Conservation (phyloP, 2,797 vertebrate genomes). For the Falco biarmicus region DNA sequence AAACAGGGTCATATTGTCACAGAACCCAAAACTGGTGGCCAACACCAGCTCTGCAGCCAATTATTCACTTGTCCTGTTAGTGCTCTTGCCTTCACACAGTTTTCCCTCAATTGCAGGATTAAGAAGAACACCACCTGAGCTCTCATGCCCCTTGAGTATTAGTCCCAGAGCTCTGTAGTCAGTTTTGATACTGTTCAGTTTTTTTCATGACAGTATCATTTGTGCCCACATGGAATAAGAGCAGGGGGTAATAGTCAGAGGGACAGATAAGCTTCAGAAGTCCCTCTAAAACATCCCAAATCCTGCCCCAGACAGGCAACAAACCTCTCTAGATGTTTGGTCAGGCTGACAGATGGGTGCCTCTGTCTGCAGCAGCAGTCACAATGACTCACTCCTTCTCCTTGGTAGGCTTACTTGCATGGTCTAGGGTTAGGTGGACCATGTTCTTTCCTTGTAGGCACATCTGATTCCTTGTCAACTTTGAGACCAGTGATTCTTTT, state of each 20-base stretch:
- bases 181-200: background rate
- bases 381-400: background rate
- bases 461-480: background rate
- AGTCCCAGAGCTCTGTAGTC: background rate
- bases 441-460: background rate
- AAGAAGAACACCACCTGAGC: background rate
- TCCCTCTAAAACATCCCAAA: background rate
- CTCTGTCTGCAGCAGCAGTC: background rate
- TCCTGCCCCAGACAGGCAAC: background rate
- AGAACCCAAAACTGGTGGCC: background rate
- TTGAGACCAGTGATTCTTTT: background rate
- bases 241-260: background rate
- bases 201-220: background rate
- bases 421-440: background rate
- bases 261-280: background rate
- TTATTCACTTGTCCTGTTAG: background rate
- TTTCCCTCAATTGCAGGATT: background rate
- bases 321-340: background rate
- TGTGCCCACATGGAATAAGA: background rate
- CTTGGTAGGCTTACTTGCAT: background rate
- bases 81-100: background rate
- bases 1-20: background rate
- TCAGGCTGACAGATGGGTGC: background rate
- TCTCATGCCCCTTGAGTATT: background rate
- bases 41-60: background rate